These are phyloP conservation scores for Plemyria rubiginata DNA, from an alignment of 2,888 invertebrate species.

Conservation along the genomic window DNA sequence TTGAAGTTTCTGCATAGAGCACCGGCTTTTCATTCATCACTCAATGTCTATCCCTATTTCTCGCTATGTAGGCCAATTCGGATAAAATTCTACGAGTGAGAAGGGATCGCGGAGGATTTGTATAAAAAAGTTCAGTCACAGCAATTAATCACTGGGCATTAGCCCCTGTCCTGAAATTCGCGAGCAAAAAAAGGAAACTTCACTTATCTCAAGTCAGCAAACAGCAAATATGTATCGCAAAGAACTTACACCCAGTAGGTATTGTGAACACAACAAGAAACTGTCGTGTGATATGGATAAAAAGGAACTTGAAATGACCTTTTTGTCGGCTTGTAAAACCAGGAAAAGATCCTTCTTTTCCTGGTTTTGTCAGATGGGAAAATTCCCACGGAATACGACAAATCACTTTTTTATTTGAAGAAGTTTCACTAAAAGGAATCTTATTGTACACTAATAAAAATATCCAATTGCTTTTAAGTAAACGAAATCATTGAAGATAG, in stretches of 20 bases:
- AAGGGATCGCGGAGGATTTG: conserved; percentile 44
- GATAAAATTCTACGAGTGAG: conserved; percentile 46
- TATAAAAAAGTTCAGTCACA: conserved; percentile 44
- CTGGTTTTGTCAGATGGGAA: conserved; percentile 36
- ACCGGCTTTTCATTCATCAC: conserved; percentile 38
- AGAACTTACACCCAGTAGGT: conserved; percentile 4
- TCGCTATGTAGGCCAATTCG: conserved; percentile 44
- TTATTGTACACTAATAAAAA: not conserved
- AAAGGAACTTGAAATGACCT: conserved; percentile 9
- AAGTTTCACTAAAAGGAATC: not conserved
- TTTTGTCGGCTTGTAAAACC: conserved; percentile 27
- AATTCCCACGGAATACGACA: conserved; percentile 34
- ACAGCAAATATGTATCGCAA: conserved; percentile 3
- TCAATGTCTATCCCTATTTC: conserved; percentile 43
- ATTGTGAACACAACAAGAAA: conserved; percentile 12
- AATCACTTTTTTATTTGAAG: not conserved
- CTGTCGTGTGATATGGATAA: conserved; percentile 16
- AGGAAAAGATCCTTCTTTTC: conserved; percentile 31
- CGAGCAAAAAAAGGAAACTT: conserved; percentile 33
- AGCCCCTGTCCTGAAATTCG: conserved; percentile 47
- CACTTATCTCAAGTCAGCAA: conserved; percentile 2
- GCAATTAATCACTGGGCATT: conserved; percentile 56
- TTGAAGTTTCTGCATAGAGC: conserved; percentile 13
- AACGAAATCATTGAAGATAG: not conserved
- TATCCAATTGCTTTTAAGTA: not conserved